Percentiles rank a stretch among this genome's conserved stretches.
Conservation (phyloP, 1,140 invertebrate genomes). For the Triops longicaudatus region DNA sequence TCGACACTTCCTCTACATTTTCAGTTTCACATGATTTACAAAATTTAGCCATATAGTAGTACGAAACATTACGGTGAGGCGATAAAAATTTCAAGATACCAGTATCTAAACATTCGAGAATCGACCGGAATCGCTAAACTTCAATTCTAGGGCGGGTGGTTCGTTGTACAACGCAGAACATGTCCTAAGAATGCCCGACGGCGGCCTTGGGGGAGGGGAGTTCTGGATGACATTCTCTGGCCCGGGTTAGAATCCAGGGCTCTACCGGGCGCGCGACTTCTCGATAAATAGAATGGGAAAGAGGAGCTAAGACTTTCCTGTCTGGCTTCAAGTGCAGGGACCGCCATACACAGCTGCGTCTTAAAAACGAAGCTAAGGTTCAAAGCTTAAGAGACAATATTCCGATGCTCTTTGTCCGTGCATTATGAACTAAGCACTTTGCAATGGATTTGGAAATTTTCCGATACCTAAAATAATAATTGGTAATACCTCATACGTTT, state of each 20-base stretch:
- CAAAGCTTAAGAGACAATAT: conserved; percentile 6
- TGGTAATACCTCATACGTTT: too few relatives aligned
- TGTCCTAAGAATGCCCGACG: neutral
- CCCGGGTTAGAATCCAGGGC: conserved; percentile 2
- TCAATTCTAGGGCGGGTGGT: neutral
- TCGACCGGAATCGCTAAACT: neutral
- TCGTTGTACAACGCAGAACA: neutral
- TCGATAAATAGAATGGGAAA: conserved; percentile 2
- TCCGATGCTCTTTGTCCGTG: neutral
- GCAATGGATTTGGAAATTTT: too few relatives aligned
- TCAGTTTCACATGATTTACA: neutral
- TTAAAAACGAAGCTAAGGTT: neutral
- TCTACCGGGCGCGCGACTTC: neutral
- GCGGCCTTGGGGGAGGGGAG: neutral
- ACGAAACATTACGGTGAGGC: neutral
- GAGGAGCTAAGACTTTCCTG: neutral
- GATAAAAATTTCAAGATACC: neutral
- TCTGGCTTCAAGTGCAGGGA: neutral
- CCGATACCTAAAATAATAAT: too few relatives aligned
- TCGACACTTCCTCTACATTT: neutral
- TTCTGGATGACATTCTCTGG: neutral
- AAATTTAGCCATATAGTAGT: neutral
- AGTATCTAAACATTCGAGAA: neutral
- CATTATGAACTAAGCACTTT: too few relatives aligned
- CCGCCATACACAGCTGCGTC: neutral